A percentile compares a stretch with the other conserved stretches of the same genome.
phyloP scores from a whole-genome alignment of 2,797 vertebrate genomes.

The Sebastes reedi region DNA sequence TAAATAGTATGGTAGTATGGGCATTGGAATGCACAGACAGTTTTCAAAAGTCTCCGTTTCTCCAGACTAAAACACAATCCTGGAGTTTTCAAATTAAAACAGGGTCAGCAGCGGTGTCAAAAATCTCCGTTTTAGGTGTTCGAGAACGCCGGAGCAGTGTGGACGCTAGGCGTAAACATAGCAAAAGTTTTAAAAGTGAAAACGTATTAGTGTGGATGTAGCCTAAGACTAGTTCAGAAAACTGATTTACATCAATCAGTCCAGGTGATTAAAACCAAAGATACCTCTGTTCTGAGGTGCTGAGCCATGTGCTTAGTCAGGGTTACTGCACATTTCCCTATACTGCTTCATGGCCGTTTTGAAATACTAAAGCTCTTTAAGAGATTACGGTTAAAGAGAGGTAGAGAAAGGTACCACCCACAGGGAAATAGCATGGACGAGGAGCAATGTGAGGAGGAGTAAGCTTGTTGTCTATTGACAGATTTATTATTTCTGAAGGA shows the following conservation, averaged over 20 bases:
- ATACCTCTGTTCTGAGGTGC: background rate
- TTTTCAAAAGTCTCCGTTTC: too few species aligned
- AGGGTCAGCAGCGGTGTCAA: background rate
- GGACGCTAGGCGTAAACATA: background rate
- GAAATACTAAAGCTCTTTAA: conserved; percentile 66
- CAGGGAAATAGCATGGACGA: conserved; percentile 7
- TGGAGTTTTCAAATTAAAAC: background rate
- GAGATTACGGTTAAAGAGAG: conserved; percentile 55
- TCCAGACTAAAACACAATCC: background rate
- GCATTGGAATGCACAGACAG: background rate
- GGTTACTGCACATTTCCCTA: conserved; percentile 5
- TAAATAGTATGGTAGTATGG: too few species aligned
- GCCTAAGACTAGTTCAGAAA: background rate
- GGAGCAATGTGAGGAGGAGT: background rate
- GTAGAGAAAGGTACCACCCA: conserved; percentile 24
- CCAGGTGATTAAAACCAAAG: background rate
- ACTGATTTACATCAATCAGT: background rate
- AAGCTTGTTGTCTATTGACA: background rate
- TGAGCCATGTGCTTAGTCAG: conserved; percentile 26
- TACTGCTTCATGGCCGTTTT: conserved; percentile 31
- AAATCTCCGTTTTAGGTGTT: background rate
- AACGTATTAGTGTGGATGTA: background rate
- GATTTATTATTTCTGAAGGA: background rate
- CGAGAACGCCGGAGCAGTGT: background rate
- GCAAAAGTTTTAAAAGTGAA: background rate